Conservation (phyloP, 2,888 invertebrate genomes). For the Eristalis intricaria region DNA sequence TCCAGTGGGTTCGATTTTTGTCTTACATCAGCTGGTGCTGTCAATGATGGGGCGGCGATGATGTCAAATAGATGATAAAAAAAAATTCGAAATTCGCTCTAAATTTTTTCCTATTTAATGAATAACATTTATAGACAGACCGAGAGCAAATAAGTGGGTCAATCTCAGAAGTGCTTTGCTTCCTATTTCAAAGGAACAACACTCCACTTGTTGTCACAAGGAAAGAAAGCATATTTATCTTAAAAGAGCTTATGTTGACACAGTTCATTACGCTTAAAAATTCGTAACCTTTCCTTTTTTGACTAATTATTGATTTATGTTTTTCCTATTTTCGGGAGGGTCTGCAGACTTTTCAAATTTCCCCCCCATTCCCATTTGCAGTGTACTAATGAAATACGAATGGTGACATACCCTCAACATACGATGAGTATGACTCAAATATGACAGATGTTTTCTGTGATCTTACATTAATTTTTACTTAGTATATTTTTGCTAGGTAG, state of each 20-base stretch:
- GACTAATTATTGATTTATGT: conserved; percentile 58
- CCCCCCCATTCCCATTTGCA: neutral
- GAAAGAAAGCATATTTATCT: neutral
- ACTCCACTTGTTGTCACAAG: conserved; percentile 67
- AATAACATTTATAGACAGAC: conserved; percentile 39
- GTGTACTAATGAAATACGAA: conserved; percentile 27
- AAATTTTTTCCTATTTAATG: conserved; percentile 34
- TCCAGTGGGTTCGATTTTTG: conserved; percentile 30
- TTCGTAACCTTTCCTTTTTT: conserved; percentile 15
- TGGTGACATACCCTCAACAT: conserved; percentile 7
- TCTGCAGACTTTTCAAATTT: conserved; percentile 23
- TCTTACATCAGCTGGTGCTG: conserved; percentile 68
- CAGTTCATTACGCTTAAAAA: conserved; percentile 26
- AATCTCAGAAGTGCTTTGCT: conserved; percentile 17
- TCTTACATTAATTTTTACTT: neutral
- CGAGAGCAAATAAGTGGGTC: conserved; percentile 47
- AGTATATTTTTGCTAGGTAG: no score
- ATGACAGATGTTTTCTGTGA: conserved; percentile 28
- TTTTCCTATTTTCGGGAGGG: neutral
- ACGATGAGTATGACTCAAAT: conserved; percentile 28
- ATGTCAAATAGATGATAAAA: conserved; percentile 60
- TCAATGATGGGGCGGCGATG: conserved; percentile 50
- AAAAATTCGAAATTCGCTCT: conserved; percentile 15
- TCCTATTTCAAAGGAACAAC: conserved; percentile 23
- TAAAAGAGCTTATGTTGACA: neutral